A percentile compares a stretch with the other conserved stretches of the same genome.
Conservation (phyloP, 2,797 vertebrate genomes). For the Mionectes olivaceus region DNA sequence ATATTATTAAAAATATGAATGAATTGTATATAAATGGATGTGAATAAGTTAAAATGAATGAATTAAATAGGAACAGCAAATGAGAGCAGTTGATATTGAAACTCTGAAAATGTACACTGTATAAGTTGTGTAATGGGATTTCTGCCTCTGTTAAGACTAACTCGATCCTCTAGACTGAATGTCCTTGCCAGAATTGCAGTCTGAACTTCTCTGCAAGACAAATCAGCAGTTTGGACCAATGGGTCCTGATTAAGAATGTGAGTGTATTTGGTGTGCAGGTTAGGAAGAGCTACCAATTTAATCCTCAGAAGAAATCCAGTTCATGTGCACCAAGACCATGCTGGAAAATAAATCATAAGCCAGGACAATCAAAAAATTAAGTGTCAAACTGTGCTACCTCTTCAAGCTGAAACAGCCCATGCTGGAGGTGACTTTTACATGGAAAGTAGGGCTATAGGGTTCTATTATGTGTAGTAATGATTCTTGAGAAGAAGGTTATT, state of each 20-base stretch:
- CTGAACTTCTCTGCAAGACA: not conserved
- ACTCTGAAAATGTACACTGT: not conserved
- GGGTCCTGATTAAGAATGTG: not conserved
- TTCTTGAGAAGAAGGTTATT: not conserved
- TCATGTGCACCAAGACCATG: not conserved
- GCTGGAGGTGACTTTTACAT: not conserved
- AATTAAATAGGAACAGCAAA: not conserved
- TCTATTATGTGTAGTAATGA: not conserved
- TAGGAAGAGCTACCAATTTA: not conserved
- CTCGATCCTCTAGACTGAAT: not conserved
- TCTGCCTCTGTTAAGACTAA: not conserved
- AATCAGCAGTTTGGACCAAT: not conserved
- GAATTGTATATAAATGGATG: accelerated
- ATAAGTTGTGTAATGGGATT: not conserved
- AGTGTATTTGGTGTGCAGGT: not conserved
- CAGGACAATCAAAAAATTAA: not conserved
- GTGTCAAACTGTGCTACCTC: not conserved
- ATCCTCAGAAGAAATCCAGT: not conserved
- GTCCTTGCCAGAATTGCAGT: not conserved
- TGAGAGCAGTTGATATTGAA: not conserved
- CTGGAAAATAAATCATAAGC: not conserved
- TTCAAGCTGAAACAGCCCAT: not conserved
- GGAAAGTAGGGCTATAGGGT: not conserved
- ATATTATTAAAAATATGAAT: not conserved
- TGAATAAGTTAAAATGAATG: not conserved